These are phyloP conservation scores for Mallotus villosus DNA, from an alignment of 2,797 vertebrate genomes.

Conservation along the genomic window DNA sequence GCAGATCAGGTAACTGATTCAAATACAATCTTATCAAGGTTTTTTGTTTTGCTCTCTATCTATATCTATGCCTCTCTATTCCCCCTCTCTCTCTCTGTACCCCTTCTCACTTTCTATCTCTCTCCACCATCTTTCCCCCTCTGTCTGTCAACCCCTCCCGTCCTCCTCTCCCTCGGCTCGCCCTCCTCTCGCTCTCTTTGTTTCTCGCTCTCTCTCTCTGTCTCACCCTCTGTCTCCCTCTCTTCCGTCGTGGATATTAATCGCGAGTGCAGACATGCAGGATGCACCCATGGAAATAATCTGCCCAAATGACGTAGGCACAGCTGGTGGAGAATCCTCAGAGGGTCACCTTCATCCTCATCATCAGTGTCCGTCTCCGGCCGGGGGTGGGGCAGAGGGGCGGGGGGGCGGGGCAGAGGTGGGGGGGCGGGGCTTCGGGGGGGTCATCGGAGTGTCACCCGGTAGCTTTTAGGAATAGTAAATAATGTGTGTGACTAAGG, in stretches of 20 bases:
- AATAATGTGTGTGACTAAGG: too few relatives aligned
- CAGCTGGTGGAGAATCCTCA: slow-evolving; percentile 13
- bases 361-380: neutral
- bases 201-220: too few relatives aligned
- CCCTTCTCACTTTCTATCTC: too few relatives aligned
- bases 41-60: neutral
- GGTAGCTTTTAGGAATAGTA: too few relatives aligned
- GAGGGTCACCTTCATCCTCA: neutral
- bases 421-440: neutral
- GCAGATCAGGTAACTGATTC: neutral
- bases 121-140: neutral
- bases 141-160: too few relatives aligned
- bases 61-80: too few relatives aligned
- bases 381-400: neutral
- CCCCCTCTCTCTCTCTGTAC: too few relatives aligned
- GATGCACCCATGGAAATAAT: neutral
- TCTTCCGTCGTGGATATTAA: too few relatives aligned
- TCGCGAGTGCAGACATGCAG: neutral
- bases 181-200: too few relatives aligned
- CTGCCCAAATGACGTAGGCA: slow-evolving; percentile 6
- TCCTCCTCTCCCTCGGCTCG: too few relatives aligned
- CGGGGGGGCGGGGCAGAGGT: too few relatives aligned
- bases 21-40: neutral
- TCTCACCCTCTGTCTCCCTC: neutral
- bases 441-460: too few relatives aligned